Evolutionary conservation across 1,140 invertebrate genomes (phyloP).

Genomic region (Ooceraea biroi): DNA sequence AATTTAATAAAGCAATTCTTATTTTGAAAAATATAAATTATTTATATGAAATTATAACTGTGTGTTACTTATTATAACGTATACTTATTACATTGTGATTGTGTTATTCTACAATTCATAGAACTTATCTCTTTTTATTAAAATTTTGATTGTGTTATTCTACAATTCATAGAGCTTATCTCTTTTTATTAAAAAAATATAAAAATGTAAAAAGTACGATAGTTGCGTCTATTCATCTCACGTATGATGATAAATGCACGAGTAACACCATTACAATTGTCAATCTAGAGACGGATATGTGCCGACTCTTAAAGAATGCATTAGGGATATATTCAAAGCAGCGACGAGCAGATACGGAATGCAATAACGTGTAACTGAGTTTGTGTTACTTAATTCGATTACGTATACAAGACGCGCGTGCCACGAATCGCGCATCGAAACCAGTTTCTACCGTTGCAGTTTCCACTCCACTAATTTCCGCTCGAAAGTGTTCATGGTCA

Average conservation of each 20-base stretch:
- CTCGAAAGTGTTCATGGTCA: constrained; percentile 56
- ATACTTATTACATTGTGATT: neutral
- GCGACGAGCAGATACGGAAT: constrained; percentile 34
- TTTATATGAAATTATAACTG: neutral
- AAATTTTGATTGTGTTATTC: neutral
- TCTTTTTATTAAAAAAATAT: neutral
- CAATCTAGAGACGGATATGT: neutral
- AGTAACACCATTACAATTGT: constrained; percentile 18
- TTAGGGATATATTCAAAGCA: constrained; percentile 35
- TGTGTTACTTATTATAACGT: neutral
- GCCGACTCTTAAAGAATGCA: neutral
- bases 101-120: constrained; percentile 2
- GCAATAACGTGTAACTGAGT: constrained; percentile 44
- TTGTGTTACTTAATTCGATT: constrained; percentile 58
- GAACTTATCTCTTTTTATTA: neutral
- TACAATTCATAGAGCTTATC: neutral
- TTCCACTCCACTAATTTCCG: constrained; percentile 58
- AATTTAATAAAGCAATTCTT: neutral
- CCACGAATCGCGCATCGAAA: constrained; percentile 56
- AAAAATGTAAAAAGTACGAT: neutral
- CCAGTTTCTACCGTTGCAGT: constrained; percentile 38
- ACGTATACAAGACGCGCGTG: constrained; percentile 49
- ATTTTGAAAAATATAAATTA: neutral
- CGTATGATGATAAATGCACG: neutral
- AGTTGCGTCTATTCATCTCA: neutral